Evolutionary conservation across 2,888 invertebrate genomes (phyloP), one percentile per base, ranked within the genome.

Genomic region (Nomada ruficornis): DNA sequence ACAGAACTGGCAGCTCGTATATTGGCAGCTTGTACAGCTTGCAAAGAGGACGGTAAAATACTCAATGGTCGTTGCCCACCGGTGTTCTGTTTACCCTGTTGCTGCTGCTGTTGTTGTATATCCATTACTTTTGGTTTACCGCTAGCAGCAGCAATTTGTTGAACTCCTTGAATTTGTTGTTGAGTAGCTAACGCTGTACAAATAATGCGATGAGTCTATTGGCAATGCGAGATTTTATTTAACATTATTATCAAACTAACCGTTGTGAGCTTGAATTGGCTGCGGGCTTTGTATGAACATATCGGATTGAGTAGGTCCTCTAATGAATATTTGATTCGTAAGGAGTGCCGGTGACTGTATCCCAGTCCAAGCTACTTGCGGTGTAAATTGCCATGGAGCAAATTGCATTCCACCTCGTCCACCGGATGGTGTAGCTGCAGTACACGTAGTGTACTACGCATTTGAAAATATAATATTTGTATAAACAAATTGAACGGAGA

Each of bases 231-330:
- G 36, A 10, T 23, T 13, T 44, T 29, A 29, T 62, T 64, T 29
- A 29, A 59, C 1, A 36, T 52, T 26, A 1, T 7, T 26, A 3
- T 47, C 13, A 44, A 63, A 94, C 95, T 95, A 94, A 96, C 96
- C 96, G 94, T 96, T 96, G 88, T 96, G 96, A 87, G 96, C 94
- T 91, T 96, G 96, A 75, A 96, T 95, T 0, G 95, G 94, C 83
- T 96, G 96, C 18, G 97, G 97, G 86, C 96, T 96, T 89, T 97
- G 97, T 89, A 98, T 97, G 92, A 97, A 98, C 97, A 98, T 97
- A 91, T 98, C 98, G 1, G 96, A 96, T 91, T 97, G 98, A 2
- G 94, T 91, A 0, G 96, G 95, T 26, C 97, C 97, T 57, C 98
- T 94, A 86, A 98, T 98, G 93, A 97, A 97, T 90, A 98, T 97